These are phyloP conservation scores for Acanthisitta chloris DNA, from an alignment of 2,113 vertebrate species.

Conservation along the genomic window DNA sequence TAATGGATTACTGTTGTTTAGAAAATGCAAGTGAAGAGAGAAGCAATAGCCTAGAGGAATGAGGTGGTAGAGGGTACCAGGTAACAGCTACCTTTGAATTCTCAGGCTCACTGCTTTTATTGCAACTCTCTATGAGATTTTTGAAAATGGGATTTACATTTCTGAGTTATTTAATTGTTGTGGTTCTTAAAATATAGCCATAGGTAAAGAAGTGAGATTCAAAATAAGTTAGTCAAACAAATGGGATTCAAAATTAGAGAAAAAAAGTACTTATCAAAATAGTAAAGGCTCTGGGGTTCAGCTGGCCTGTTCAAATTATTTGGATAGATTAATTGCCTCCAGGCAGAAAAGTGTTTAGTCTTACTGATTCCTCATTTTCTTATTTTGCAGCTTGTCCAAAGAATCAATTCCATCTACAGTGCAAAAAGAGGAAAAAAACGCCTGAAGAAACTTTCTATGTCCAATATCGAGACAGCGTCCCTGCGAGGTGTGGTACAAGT, in stretches of 20 bases:
- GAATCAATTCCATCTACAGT: constrained; percentile 98
- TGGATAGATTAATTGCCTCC: not conserved
- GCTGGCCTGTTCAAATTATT: not conserved
- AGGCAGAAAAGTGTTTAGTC: not conserved
- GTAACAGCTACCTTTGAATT: not conserved
- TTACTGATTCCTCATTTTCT: not conserved
- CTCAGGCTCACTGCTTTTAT: not conserved
- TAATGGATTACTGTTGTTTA: not conserved
- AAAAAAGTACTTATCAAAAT: not conserved
- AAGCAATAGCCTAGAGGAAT: not conserved
- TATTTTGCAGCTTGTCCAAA: constrained; percentile 89
- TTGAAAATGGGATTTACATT: not conserved
- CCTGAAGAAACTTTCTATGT: constrained; percentile 93
- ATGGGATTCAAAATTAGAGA: not conserved
- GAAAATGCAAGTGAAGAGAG: not conserved
- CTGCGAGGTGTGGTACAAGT: constrained; percentile 81
- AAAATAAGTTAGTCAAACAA: not conserved
- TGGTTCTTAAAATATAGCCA: not conserved
- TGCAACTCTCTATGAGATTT: not conserved
- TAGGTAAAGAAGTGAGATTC: not conserved
- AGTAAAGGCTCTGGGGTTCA: not conserved
- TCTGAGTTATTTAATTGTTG: not conserved
- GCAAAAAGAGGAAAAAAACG: constrained; percentile 98
- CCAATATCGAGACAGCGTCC: constrained; percentile 90
- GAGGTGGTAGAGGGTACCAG: not conserved